A percentile compares a stretch with the other conserved stretches of the same genome.
These are phyloP conservation scores for Hybognathus amarus DNA, from an alignment of 2,797 vertebrate species.

Conservation along the genomic window DNA sequence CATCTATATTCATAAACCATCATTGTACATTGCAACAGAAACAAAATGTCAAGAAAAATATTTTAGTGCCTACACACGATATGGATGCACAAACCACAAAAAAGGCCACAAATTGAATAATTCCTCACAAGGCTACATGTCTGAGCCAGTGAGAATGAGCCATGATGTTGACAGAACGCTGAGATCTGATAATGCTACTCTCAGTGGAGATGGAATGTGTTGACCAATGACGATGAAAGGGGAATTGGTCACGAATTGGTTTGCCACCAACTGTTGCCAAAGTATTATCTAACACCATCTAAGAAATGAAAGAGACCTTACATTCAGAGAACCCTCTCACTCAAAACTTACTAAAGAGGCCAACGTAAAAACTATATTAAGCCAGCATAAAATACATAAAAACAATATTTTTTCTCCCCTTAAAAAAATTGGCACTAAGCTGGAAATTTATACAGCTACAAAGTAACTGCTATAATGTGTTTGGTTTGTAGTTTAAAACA, in stretches of 20 bases:
- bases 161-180: not conserved
- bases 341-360: not conserved
- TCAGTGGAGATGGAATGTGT: not conserved
- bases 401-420: too few species aligned
- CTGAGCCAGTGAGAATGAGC: not conserved
- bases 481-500: not conserved
- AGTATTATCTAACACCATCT: slow-evolving; percentile 14
- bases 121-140: not conserved
- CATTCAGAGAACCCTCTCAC: not conserved
- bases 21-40: not conserved
- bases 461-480: not conserved
- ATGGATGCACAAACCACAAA: not conserved
- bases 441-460: not conserved
- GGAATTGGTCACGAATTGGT: slow-evolving; percentile 22
- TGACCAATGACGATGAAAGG: slow-evolving; percentile 4
- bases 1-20: slow-evolving; percentile 39
- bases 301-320: not conserved
- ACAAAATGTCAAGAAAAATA: not conserved
- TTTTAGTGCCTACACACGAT: not conserved
- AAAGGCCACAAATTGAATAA: not conserved
- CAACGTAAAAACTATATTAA: not conserved
- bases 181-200: slow-evolving; percentile 14
- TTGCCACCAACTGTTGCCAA: slow-evolving; percentile 8
- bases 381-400: not conserved
- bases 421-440: not conserved